These are phyloP conservation scores for Paracyprichromis sp. DNA, from an alignment of 2,113 vertebrate genomes.

Conservation along the genomic window DNA sequence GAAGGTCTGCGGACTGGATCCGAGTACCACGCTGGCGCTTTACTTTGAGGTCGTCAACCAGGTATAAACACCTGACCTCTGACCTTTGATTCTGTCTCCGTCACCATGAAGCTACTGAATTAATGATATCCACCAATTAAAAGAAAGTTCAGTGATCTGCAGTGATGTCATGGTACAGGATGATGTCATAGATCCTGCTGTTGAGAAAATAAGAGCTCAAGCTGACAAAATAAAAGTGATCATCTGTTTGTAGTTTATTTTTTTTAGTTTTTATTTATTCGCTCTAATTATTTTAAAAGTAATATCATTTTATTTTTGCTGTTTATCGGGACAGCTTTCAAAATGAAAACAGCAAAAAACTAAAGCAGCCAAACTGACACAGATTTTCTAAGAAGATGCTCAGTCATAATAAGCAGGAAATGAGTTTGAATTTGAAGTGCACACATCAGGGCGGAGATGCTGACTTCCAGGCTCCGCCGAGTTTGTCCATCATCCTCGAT, in stretches of 20 bases:
- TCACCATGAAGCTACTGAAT: not conserved
- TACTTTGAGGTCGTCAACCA: slow-evolving; percentile 98
- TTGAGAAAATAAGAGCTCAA: not conserved
- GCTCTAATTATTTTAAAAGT: not conserved
- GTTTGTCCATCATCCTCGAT: not conserved
- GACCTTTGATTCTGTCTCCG: not conserved
- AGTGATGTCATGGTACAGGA: not conserved
- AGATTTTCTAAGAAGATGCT: not conserved
- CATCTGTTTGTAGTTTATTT: not conserved
- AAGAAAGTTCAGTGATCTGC: not conserved
- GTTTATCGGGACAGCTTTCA: not conserved
- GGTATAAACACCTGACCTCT: slow-evolving; percentile 64
- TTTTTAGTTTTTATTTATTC: not conserved
- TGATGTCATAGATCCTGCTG: not conserved
- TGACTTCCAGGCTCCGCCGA: not conserved
- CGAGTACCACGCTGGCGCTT: slow-evolving; percentile 85
- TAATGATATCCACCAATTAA: not conserved
- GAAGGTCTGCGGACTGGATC: slow-evolving; percentile 95
- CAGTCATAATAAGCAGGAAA: not conserved
- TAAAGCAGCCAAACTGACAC: not conserved
- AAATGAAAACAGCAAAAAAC: not conserved
- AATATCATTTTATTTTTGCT: not conserved
- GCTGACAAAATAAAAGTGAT: not conserved
- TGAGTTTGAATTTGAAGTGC: not conserved
- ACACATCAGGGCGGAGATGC: not conserved